Evolutionary conservation across 2,113 vertebrate genomes (phyloP).

Genomic region (Mormyrus iriodes): DNA sequence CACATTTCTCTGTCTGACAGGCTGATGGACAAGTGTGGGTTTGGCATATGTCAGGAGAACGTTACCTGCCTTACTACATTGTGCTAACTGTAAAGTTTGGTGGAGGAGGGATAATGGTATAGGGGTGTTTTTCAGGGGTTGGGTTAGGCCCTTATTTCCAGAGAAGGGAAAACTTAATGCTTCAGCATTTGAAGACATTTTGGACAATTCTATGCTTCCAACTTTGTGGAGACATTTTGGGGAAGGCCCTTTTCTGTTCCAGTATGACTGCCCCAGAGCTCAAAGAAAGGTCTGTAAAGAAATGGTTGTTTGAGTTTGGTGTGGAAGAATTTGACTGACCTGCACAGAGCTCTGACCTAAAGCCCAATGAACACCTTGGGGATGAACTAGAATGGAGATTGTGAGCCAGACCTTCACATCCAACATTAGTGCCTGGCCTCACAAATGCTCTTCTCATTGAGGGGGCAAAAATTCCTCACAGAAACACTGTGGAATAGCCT

Average conservation of each 20-base stretch:
- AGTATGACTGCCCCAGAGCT: background rate
- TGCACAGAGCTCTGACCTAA: background rate
- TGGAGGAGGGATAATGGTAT: background rate
- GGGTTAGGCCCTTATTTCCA: background rate
- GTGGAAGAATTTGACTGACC: background rate
- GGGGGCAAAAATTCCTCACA: background rate
- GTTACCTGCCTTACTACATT: background rate
- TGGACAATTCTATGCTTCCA: background rate
- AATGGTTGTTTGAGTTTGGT: background rate
- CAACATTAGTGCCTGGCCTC: background rate
- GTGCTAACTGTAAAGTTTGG: background rate
- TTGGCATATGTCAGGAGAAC: background rate
- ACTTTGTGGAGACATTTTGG: background rate
- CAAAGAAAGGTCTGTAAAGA: background rate
- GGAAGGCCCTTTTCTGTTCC: background rate
- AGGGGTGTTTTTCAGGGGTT: background rate
- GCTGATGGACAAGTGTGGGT: background rate
- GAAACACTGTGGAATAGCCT: background rate
- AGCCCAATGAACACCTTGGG: background rate
- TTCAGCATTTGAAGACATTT: background rate
- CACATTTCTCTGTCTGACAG: background rate
- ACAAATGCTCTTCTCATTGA: background rate
- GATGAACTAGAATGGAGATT: background rate
- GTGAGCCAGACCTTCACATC: background rate
- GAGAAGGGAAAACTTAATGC: background rate